phyloP scores from a whole-genome alignment of 2,113 vertebrate genomes.

The Prolemur simus region DNA sequence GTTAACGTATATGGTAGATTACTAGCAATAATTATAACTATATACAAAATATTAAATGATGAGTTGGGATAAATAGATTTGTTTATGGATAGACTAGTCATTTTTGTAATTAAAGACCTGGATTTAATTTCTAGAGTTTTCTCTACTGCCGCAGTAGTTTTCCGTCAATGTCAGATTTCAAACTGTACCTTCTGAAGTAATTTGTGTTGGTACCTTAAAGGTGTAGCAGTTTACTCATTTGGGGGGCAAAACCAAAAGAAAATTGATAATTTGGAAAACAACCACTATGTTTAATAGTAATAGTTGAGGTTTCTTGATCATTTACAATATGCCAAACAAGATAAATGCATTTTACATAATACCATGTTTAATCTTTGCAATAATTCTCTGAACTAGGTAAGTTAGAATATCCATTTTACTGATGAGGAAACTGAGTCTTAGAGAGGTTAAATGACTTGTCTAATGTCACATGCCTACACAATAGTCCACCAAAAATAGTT shows the following conservation, averaged over 20 bases:
- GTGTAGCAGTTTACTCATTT: background rate
- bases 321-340: background rate
- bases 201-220: background rate
- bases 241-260: background rate
- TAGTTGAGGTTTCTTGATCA: background rate
- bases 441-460: background rate
- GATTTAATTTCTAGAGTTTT: background rate
- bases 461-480: background rate
- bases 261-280: background rate
- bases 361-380: background rate
- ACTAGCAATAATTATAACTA: background rate
- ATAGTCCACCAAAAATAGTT: background rate
- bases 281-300: background rate
- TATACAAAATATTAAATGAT: conserved; percentile 10
- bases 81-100: background rate
- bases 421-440: background rate
- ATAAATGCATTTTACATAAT: background rate
- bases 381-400: background rate
- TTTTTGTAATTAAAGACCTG: background rate
- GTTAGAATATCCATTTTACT: background rate
- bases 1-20: background rate
- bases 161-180: background rate
- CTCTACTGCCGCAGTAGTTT: background rate
- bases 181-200: background rate
- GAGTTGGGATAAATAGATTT: background rate